Base-by-base conservation (phyloP, 2,113 vertebrate genomes). In the Hyaena hyaena region DNA sequence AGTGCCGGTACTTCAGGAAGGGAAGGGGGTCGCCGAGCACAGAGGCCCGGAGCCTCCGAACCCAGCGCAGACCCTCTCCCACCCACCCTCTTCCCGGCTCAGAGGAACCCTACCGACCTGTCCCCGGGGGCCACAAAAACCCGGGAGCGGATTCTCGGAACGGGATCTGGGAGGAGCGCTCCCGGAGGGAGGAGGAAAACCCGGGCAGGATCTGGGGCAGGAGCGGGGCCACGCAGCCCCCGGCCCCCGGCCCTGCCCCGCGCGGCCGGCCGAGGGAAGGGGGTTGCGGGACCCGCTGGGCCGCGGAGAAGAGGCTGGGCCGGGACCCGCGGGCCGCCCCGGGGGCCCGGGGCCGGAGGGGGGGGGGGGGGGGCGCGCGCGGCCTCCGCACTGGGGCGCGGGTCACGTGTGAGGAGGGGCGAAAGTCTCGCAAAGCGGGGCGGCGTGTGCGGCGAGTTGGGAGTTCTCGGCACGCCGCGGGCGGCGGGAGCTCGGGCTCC, bases 331-430 rank as follows among this genome's bases (percentile, higher is more conserved):
- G 19, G 88, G 87, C 69, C 10, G 45, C 53, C 74, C 10, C 55
- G 55, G n/a, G 80, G 84, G 55, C 80, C 33, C 19, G 10, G 94
- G 33, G 83, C 39, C 45, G 26, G 74, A 10, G 15, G 53, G 53
- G 53, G 2, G 53, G 0, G 63, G 55, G 68, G 39, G 33, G 39
- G 4, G n/a, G n/a, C 5, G n/a, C 76, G 90, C 39, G 92, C 97
- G 48, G 89, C 98, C 97, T 98, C 98, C 87, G 97, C 98, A 97
- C 98, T 82, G 79, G 98, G 98, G 98, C 89, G 97, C 97, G 95
- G 97, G 98, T 99, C 99, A 99, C 99, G 98, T 88, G 96, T 86
- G 95, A 99, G 98, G 99, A 99, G 98, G 98, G 98, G 98, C 98
- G 98, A 98, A 99, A 99, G 98, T 98, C 98, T 98, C 93, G 85